A percentile compares a stretch with the other conserved stretches of the same genome.
Evolutionary conservation across 2,888 invertebrate species (phyloP).

Genomic region (Rhorus exstirpatorius): DNA sequence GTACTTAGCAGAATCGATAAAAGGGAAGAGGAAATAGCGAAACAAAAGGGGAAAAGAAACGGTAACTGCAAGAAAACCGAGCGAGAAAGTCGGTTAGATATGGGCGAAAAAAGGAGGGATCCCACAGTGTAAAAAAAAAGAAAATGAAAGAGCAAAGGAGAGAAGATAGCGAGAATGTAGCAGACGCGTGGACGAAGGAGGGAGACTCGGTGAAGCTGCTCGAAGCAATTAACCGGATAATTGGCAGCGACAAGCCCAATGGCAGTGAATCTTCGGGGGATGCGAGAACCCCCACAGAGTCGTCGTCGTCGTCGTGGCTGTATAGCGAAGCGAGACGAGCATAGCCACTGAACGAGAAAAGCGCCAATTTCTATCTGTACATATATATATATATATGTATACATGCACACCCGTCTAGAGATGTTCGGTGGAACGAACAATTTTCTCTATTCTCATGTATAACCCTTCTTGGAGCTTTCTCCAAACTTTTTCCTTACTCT

Average conservation of each 20-base stretch:
- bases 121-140: constrained; percentile 27
- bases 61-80: not conserved
- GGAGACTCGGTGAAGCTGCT: constrained; percentile 66
- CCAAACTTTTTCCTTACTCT: not conserved
- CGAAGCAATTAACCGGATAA: constrained; percentile 70
- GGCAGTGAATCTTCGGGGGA: constrained; percentile 69
- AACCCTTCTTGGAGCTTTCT: not conserved
- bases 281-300: constrained; percentile 46
- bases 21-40: constrained; percentile 8
- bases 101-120: constrained; percentile 17
- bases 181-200: constrained; percentile 27
- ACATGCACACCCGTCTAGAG: not conserved
- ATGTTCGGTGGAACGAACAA: not conserved
- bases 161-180: constrained; percentile 34
- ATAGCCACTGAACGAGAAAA: constrained; percentile 52
- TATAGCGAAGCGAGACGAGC: constrained; percentile 50
- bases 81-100: not conserved
- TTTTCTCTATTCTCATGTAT: not conserved
- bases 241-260: constrained; percentile 70
- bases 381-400: not conserved
- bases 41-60: constrained; percentile 18
- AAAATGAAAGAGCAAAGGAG: constrained; percentile 6
- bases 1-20: constrained; percentile 16
- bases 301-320: constrained; percentile 59
- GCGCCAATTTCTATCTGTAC: constrained; percentile 24